Evolutionary conservation across 2,888 invertebrate genomes (phyloP), one percentile per base, ranked within the genome.

Genomic region (Microctonus aethiopoides): DNA sequence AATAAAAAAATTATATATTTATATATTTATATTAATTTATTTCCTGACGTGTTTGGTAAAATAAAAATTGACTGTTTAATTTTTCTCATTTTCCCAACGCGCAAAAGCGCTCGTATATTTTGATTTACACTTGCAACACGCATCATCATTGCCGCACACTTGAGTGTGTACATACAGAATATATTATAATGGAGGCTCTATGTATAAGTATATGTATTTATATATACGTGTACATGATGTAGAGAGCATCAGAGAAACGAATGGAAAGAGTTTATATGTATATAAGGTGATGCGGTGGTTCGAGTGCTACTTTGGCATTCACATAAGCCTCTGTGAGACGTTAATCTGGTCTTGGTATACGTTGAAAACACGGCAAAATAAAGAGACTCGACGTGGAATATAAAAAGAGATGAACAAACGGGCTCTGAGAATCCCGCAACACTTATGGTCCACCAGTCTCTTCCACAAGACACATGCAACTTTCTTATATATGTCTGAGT

Each of bases 381-480:
- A 16, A 63, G 46, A 62, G 46, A 26, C n/a, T n/a, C n/a, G n/a
- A n/a, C n/a, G n/a, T 7, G n/a, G 20, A 16, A 13, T 34, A 59
- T 36, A 64, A 20, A 24, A 39, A 20, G 16, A 36, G 26, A 39
- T 20, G 57, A 60, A 68, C 57, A 63, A 68, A 68, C 68, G 54
- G 36, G 20, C 66, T 67, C 72, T 72, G 70, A 71, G 74, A 74
- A 71, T 72, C 68, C 7, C 52, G 29, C 57, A 24, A 62, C 62
- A 46, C 62, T 62, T 51, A 52, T 54, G 26, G 16, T 16, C 34
- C 34, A 57, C 16, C 54, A 54, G 16, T 46, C 46, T 46, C 51
- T 69, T 68, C 60, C n/a, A 32, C n/a, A 32, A 56, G 69, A 69
- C 56, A 61, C 66, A 61, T 70, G 70, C 72, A 69, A 75, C 68